A percentile compares a stretch with the other conserved stretches of the same genome.
phyloP scores from a whole-genome alignment of 2,797 vertebrate genomes.

The Hemibagrus guttatus region DNA sequence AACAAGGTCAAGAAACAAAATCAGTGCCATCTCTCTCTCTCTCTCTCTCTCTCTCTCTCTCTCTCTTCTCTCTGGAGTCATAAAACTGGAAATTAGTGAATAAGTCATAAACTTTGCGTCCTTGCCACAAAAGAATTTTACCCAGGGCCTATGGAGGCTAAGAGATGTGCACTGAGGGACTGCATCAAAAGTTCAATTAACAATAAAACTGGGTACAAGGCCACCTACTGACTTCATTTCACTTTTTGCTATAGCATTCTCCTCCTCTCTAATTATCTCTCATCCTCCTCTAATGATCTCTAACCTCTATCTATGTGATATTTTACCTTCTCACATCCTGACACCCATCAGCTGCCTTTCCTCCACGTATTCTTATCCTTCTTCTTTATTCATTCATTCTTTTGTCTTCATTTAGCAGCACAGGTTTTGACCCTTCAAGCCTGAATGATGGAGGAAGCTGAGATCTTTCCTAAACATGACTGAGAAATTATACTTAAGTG shows the following conservation, averaged over 20 bases:
- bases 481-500: not conserved
- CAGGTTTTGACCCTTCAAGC: not conserved
- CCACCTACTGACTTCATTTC: conserved; percentile 7
- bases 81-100: not conserved
- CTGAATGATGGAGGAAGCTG: not conserved
- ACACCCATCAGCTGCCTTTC: not conserved
- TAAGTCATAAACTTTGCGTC: conserved; percentile 17
- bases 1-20: conserved; percentile 7
- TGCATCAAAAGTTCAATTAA: conserved; percentile 34
- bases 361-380: not conserved
- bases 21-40: not conserved
- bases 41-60: not conserved
- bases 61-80: not conserved
- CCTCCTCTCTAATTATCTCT: conserved; percentile 10
- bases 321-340: not conserved
- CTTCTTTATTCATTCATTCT: not conserved
- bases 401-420: conserved; percentile 12
- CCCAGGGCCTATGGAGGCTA: not conserved
- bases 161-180: not conserved
- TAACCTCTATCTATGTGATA: not conserved
- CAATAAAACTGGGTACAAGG: conserved; percentile 23
- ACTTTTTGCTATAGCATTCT: not conserved
- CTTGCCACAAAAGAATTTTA: conserved; percentile 3
- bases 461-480: not conserved
- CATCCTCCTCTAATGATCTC: conserved; percentile 17